Base-by-base conservation (phyloP, 1,140 invertebrate species). In the Olivierus martensii region DNA sequence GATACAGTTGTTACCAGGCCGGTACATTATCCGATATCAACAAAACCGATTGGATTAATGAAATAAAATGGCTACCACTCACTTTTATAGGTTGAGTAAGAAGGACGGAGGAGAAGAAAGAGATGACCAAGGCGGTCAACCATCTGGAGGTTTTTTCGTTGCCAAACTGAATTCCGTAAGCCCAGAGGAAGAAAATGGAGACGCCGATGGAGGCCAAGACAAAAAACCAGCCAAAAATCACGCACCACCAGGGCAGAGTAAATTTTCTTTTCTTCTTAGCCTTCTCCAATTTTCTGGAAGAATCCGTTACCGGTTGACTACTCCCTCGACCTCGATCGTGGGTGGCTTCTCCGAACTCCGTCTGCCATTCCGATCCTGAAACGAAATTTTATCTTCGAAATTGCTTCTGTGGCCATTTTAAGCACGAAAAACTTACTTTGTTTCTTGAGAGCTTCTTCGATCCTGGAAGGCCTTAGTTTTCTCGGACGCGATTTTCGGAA, bases 11-110 rank as follows among this genome's bases (percentile, higher is more conserved):
- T n/a, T n/a, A n/a, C n/a, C n/a, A n/a, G n/a, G n/a, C n/a, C n/a
- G n/a, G n/a, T n/a, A n/a, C n/a, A n/a, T n/a, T n/a, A n/a, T n/a
- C n/a, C n/a, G n/a, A n/a, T n/a, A n/a, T n/a, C n/a, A n/a, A n/a
- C n/a, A n/a, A n/a, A n/a, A n/a, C n/a, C n/a, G n/a, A n/a, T n/a
- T n/a, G n/a, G n/a, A n/a, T n/a, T n/a, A n/a, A n/a, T n/a, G n/a
- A n/a, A 28, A 28, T 28, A 28, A 28, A 28, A 47, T 35, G 12
- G 14, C 18, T 37, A 34, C 15, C 36, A 35, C 9, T 28, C 42
- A 71, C 70, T 64, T 71, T 70, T 18, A 71, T 62, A 3, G 71
- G 71, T 52, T 73, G 70, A 21, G 70, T 72, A 37, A 72, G 51
- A 48, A 73, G 67, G 9, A 73, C 60, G 0, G 69, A 71, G 38